Conservation (phyloP, 2,797 vertebrate genomes). For the Gymnothorax reevesii region DNA sequence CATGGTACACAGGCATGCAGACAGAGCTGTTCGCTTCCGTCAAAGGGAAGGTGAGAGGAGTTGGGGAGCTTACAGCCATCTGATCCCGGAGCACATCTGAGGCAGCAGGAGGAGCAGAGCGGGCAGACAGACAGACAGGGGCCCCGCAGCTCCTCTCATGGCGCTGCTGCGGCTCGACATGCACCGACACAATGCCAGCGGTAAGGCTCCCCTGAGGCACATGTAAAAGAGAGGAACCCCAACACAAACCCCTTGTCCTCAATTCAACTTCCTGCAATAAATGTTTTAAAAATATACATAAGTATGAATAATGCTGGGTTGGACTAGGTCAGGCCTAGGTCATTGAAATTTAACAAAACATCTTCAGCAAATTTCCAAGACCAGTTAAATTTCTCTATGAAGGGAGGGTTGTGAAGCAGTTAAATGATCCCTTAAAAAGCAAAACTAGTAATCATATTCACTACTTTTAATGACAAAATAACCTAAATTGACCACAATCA, state of each 20-base stretch:
- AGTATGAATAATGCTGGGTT: not conserved
- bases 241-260: conserved; percentile 42
- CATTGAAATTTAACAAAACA: too few relatives aligned
- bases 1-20: too few relatives aligned
- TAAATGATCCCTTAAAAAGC: not conserved
- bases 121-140: conserved; percentile 78
- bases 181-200: conserved; percentile 38
- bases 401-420: not conserved
- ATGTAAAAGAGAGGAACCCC: conserved; percentile 64
- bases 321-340: too few relatives aligned
- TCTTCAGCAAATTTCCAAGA: too few relatives aligned
- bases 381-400: not conserved
- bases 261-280: not conserved
- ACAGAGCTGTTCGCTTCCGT: not conserved
- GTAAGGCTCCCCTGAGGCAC: conserved; percentile 41
- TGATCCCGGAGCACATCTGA: conserved; percentile 89
- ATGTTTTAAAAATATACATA: not conserved
- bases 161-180: conserved; percentile 53
- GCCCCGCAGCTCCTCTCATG: conserved; percentile 78
- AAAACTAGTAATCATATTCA: not conserved
- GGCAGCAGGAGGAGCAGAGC: conserved; percentile 79
- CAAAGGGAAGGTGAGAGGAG: not conserved
- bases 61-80: conserved; percentile 92
- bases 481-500: not conserved
- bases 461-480: not conserved